These are phyloP conservation scores for Thripadectes ignobilis DNA, from an alignment of 2,797 vertebrate species.

Conservation along the genomic window DNA sequence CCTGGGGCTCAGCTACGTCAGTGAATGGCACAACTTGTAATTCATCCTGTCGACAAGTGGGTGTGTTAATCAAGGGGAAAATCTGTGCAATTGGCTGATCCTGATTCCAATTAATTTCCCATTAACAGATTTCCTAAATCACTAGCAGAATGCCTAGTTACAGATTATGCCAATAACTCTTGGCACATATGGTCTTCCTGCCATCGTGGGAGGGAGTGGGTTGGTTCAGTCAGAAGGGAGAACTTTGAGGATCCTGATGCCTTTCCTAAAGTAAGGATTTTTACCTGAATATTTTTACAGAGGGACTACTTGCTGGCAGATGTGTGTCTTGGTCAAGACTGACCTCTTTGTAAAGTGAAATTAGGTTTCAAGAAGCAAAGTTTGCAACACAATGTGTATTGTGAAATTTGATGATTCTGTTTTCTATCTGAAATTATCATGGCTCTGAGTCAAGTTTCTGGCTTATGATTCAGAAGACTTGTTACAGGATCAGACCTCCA, in stretches of 20 bases:
- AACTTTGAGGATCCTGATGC: background rate
- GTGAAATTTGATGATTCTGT: background rate
- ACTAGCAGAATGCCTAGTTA: slow-evolving; percentile 28
- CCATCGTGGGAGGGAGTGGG: background rate
- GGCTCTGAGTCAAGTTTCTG: background rate
- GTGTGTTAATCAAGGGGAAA: slow-evolving; percentile 56
- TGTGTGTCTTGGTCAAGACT: background rate
- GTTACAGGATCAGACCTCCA: background rate
- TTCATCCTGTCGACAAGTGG: slow-evolving; percentile 39
- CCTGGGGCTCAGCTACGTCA: background rate
- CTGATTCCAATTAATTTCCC: slow-evolving; percentile 60
- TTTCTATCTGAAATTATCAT: background rate
- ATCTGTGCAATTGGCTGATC: slow-evolving; percentile 60
- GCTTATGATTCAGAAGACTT: background rate
- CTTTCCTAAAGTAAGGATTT: background rate
- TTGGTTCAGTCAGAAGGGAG: background rate
- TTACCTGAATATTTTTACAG: background rate
- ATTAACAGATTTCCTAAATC: slow-evolving; percentile 64
- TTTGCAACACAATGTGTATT: background rate
- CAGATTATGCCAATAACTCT: slow-evolving; percentile 40
- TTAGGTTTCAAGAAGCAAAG: background rate
- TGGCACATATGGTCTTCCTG: slow-evolving; percentile 27
- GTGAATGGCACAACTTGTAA: slow-evolving; percentile 28
- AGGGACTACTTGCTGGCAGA: background rate
- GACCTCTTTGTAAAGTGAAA: background rate